phyloP scores from a whole-genome alignment of 2,113 vertebrate species.

The Nothoprocta perdicaria region DNA sequence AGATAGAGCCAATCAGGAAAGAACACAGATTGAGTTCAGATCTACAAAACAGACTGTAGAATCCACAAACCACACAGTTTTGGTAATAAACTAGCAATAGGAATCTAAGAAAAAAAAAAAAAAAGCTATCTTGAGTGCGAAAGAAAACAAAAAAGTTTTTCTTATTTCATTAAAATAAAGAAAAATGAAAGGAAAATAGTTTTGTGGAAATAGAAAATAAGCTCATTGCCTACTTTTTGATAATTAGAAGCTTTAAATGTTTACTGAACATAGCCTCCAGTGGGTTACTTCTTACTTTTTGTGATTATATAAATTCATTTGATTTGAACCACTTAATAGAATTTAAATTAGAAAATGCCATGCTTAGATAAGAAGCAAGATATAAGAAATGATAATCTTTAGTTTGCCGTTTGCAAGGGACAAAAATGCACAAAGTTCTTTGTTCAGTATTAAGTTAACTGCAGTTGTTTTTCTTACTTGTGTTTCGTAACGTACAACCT shows the following conservation, averaged over 20 bases:
- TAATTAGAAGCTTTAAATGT: conserved; percentile 33
- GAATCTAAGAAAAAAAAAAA: neutral
- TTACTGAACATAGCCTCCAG: conserved; percentile 1
- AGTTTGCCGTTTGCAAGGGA: neutral
- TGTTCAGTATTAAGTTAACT: neutral
- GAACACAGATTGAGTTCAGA: neutral
- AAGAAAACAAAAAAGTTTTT: neutral
- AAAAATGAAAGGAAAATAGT: neutral
- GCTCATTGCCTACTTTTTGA: neutral
- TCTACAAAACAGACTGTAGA: neutral
- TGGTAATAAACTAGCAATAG: neutral
- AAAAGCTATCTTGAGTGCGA: neutral
- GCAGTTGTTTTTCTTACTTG: neutral
- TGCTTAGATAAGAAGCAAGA: conserved; percentile 16
- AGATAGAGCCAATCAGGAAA: neutral
- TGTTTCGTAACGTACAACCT: neutral
- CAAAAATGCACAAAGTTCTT: neutral
- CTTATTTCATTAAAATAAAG: neutral
- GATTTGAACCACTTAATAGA: conserved; percentile 23
- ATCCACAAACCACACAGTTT: neutral
- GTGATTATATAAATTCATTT: conserved; percentile 32
- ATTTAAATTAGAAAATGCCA: conserved; percentile 41
- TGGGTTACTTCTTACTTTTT: conserved; percentile 17
- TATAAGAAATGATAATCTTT: neutral
- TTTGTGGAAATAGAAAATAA: conserved; percentile 49